Percentiles rank a stretch among this genome's conserved stretches.
These are phyloP conservation scores for Trichomalopsis sarcophagae DNA, from an alignment of 1,140 invertebrate genomes.

Conservation along the genomic window DNA sequence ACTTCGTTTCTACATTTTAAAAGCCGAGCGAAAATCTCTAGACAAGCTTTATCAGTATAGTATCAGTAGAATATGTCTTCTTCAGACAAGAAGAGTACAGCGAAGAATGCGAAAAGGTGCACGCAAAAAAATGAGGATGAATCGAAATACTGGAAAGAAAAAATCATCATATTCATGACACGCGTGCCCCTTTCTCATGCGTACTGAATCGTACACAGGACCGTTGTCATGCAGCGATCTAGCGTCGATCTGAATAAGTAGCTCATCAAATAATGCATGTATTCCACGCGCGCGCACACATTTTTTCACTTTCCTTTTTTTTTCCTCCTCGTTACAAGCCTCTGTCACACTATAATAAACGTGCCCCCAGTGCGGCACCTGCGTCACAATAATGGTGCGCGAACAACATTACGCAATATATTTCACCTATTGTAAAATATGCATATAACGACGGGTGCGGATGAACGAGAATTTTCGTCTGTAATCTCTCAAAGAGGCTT, in stretches of 20 bases:
- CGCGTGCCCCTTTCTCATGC: background rate
- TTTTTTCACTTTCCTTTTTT: background rate
- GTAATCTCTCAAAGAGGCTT: background rate
- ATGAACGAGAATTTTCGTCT: background rate
- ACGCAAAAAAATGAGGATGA: background rate
- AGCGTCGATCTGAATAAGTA: constrained; percentile 9
- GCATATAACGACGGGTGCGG: background rate
- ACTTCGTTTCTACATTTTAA: too few relatives aligned
- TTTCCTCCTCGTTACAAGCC: background rate
- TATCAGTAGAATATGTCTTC: background rate
- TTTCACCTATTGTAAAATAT: background rate
- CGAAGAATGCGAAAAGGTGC: background rate
- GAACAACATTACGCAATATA: too few relatives aligned
- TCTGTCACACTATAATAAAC: too few relatives aligned
- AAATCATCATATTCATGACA: constrained; percentile 6
- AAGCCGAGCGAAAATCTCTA: too few relatives aligned
- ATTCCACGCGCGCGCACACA: background rate
- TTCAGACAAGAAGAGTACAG: background rate
- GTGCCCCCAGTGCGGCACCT: too few relatives aligned
- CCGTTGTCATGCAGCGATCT: too few relatives aligned
- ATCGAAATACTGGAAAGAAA: background rate
- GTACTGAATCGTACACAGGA: background rate
- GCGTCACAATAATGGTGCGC: too few relatives aligned
- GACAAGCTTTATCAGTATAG: too few relatives aligned
- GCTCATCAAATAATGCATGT: background rate